Percentiles rank a stretch among this genome's conserved stretches.
Conservation (phyloP, 2,113 vertebrate genomes). For the Microtus richardsoni region DNA sequence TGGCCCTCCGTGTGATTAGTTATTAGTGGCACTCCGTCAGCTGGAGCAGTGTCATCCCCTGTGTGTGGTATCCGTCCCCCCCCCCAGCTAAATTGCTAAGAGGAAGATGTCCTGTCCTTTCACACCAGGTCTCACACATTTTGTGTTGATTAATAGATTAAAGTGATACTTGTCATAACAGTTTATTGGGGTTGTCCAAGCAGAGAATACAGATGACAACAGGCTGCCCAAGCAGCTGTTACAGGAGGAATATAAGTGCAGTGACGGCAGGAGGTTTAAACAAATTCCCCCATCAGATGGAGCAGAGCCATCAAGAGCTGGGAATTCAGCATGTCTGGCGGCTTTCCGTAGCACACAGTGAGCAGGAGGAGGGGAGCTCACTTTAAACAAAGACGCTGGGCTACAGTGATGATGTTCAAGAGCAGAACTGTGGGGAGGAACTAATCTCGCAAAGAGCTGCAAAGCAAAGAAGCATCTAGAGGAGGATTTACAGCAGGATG, state of each 20-base stretch:
- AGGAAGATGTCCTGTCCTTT: slow-evolving; percentile 54
- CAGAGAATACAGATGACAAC: slow-evolving; percentile 69
- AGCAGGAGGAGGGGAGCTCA: neutral
- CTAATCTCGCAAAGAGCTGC: neutral
- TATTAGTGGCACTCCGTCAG: neutral
- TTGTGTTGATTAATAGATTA: slow-evolving; percentile 77
- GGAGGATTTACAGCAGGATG: neutral
- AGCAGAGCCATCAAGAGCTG: neutral
- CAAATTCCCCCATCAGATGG: slow-evolving; percentile 57
- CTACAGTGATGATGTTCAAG: neutral
- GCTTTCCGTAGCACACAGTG: neutral
- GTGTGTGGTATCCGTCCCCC: neutral
- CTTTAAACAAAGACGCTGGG: slow-evolving; percentile 48
- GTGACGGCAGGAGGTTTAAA: slow-evolving; percentile 57
- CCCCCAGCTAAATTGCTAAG: neutral
- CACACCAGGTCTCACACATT: slow-evolving; percentile 50
- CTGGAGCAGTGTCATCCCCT: neutral
- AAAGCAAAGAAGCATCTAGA: neutral
- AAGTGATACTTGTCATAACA: slow-evolving; percentile 80
- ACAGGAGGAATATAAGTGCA: slow-evolving; percentile 65
- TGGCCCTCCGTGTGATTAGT: neutral
- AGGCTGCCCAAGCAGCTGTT: slow-evolving; percentile 55
- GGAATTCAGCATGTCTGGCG: neutral
- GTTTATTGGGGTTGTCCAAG: slow-evolving; percentile 72
- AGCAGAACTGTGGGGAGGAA: neutral